phyloP scores from a whole-genome alignment of 1,140 invertebrate species.

The Drosophila chauvacae region DNA sequence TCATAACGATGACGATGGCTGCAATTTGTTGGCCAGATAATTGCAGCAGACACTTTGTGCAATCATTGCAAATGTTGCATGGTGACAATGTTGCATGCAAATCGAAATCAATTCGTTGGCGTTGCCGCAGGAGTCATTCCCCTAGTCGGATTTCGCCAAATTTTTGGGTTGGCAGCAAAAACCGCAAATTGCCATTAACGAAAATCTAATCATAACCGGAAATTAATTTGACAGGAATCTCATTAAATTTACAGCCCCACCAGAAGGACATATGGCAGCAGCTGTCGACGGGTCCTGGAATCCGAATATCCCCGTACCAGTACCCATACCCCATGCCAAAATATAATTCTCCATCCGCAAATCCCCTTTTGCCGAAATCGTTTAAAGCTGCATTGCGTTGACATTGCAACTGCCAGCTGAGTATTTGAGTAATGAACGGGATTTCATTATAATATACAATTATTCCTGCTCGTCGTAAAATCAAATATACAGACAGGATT shows the following conservation, averaged over 20 bases:
- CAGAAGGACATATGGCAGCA: conserved; percentile 49
- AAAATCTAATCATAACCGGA: conserved; percentile 85
- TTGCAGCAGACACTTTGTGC: conserved; percentile 54
- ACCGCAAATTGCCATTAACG: conserved; percentile 85
- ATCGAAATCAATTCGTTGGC: conserved; percentile 32
- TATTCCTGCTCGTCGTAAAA: conserved; percentile 40
- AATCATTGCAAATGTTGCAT: conserved; percentile 57
- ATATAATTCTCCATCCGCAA: conserved; percentile 31
- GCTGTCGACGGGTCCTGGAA: conserved; percentile 23
- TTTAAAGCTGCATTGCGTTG: conserved; percentile 79
- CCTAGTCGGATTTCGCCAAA: conserved; percentile 19
- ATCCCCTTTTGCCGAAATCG: conserved; percentile 51
- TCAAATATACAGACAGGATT: conserved; percentile 4
- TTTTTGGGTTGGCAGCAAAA: conserved; percentile 71
- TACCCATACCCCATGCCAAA: not conserved
- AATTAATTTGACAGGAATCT: conserved; percentile 85
- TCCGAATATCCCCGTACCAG: not conserved
- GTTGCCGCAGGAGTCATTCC: not conserved
- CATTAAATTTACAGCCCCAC: conserved; percentile 82
- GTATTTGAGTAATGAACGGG: conserved; percentile 76
- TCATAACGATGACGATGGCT: conserved; percentile 18
- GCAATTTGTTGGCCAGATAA: conserved; percentile 54
- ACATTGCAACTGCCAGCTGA: conserved; percentile 69
- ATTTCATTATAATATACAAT: conserved; percentile 81
- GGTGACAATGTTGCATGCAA: conserved; percentile 49